Evolutionary conservation across 2,797 vertebrate species (phyloP).

Genomic region (Hippopotamyrus pictus): DNA sequence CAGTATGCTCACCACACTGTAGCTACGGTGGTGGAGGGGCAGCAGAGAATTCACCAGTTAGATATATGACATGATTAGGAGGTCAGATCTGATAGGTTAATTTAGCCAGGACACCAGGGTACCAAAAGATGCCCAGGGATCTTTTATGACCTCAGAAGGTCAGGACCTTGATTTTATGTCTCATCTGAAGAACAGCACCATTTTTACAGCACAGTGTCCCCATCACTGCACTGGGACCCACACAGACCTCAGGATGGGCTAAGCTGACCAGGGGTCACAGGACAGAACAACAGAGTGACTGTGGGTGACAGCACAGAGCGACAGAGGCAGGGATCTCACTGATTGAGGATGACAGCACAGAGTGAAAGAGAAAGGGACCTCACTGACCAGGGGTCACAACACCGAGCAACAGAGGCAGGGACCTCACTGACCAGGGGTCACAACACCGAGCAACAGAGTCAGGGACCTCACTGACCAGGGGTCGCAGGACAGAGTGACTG

Average conservation of each 20-base stretch:
- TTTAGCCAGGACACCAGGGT: neutral
- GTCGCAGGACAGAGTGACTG: neutral
- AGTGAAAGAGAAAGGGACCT: rapidly evolving
- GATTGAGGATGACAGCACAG: neutral
- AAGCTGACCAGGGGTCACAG: neutral
- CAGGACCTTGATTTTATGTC: neutral
- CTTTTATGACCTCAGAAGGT: neutral
- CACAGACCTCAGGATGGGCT: neutral
- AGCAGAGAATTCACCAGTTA: neutral
- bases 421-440: no score
- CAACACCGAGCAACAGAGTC: no score
- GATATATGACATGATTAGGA: neutral
- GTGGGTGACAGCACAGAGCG: neutral
- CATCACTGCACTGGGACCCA: neutral
- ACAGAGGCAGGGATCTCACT: neutral
- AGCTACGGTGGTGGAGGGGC: neutral
- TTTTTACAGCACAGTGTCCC: neutral
- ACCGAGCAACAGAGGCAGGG: no score
- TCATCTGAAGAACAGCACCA: neutral
- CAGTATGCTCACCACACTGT: neutral
- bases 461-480: neutral
- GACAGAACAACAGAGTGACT: neutral
- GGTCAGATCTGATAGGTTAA: neutral
- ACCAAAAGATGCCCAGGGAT: neutral
- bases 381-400: no score